Conservation (phyloP, 23 tunicate species). For the Phallusia fumigata region DNA sequence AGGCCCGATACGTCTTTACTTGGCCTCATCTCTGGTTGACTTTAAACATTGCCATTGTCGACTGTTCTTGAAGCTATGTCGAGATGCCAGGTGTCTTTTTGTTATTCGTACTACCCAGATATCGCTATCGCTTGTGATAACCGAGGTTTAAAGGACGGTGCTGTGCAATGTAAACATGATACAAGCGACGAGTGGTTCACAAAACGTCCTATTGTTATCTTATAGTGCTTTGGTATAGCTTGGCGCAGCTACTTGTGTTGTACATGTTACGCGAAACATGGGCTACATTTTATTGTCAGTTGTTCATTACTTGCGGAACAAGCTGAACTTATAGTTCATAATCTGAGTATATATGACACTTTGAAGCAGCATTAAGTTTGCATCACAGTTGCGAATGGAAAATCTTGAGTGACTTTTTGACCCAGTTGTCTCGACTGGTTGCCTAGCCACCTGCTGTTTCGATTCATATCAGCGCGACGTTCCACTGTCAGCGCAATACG, state of each 20-base stretch:
- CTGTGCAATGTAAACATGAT: not conserved
- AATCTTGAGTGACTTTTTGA: not conserved
- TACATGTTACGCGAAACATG: no score
- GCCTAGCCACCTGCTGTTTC: not conserved
- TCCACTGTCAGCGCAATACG: no score
- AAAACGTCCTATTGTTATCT: no score
- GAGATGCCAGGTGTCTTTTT: not conserved
- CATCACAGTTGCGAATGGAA: no score
- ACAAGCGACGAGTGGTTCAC: not conserved
- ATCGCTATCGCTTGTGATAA: not conserved
- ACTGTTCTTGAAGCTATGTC: not conserved
- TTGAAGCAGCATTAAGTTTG: no score
- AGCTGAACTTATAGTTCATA: no score
- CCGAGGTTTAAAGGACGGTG: not conserved
- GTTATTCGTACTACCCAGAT: not conserved
- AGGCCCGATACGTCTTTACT: not conserved
- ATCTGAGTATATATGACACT: no score
- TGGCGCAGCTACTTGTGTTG: no score
- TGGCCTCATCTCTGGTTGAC: not conserved
- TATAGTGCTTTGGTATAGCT: no score
- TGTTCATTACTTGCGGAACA: no score
- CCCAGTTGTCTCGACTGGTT: not conserved
- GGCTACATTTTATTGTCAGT: no score
- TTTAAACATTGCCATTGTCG: not conserved
- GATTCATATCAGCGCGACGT: not conserved